A percentile compares a stretch with the other conserved stretches of the same genome.
Evolutionary conservation across 2,888 invertebrate genomes (phyloP).

Genomic region (Lasioglossum figueresi): DNA sequence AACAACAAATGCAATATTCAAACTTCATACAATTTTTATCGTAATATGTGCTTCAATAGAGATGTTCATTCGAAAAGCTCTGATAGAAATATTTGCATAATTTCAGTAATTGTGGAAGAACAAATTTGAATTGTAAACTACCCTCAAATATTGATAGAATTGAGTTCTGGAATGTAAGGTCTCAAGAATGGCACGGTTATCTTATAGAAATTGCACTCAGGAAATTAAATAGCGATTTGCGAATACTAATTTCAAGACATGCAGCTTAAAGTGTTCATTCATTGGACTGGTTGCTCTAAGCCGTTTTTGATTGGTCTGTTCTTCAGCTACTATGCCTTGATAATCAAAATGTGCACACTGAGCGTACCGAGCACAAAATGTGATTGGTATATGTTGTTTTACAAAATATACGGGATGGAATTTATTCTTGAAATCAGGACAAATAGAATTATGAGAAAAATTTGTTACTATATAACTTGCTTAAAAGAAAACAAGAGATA

Average conservation of each 20-base stretch:
- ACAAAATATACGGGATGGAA: neutral
- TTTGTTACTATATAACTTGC: neutral
- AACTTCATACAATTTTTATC: too few relatives aligned
- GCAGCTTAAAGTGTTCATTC: neutral
- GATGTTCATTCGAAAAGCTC: too few relatives aligned
- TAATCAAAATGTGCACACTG: neutral
- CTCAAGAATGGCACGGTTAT: neutral
- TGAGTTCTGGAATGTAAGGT: neutral
- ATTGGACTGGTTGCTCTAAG: neutral
- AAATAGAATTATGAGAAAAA: neutral
- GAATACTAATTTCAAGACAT: neutral
- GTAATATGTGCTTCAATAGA: too few relatives aligned
- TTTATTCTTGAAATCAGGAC: neutral
- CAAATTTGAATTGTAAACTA: neutral
- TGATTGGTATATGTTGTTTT: neutral
- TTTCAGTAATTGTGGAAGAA: too few relatives aligned
- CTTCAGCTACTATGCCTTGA: neutral
- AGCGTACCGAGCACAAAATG: neutral
- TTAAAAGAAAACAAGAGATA: neutral
- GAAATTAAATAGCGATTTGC: neutral
- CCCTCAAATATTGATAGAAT: neutral
- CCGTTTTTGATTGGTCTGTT: neutral
- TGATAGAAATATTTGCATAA: too few relatives aligned
- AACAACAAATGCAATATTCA: too few relatives aligned
- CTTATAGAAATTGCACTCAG: neutral